A percentile compares a stretch with the other conserved stretches of the same genome.
Evolutionary conservation across 2,888 invertebrate species (phyloP).

Genomic region (Brachylomia viminalis): DNA sequence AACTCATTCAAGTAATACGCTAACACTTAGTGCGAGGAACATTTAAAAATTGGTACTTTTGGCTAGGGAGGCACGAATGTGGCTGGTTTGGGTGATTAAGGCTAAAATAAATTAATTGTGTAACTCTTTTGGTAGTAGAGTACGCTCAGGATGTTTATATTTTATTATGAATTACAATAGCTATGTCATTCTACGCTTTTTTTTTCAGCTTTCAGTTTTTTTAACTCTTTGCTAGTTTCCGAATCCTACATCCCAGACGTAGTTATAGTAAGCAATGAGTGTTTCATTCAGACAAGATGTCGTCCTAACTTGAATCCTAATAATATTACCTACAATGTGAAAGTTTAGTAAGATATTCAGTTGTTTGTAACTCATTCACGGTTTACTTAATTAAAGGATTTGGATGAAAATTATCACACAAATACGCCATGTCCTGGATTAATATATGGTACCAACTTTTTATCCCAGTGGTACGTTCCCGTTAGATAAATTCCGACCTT

Average conservation of each 20-base stretch:
- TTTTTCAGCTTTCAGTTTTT: too few relatives aligned
- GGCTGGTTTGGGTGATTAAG: slow-evolving; percentile 29
- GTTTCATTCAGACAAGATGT: background rate
- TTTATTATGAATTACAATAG: background rate
- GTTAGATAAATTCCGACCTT: background rate
- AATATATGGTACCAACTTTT: background rate
- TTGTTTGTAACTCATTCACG: background rate
- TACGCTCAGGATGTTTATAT: slow-evolving; percentile 4
- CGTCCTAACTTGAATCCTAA: background rate
- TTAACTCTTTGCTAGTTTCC: background rate
- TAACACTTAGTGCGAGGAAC: slow-evolving; percentile 43
- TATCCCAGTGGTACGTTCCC: background rate
- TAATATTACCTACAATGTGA: background rate
- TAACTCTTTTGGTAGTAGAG: background rate
- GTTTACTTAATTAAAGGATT: background rate
- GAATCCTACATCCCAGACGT: background rate
- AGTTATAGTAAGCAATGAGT: background rate
- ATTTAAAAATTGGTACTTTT: slow-evolving; percentile 59
- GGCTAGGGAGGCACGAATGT: slow-evolving; percentile 52
- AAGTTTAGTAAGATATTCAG: background rate
- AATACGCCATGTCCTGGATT: background rate
- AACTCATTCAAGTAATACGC: slow-evolving; percentile 15
- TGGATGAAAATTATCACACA: background rate
- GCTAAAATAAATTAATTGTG: background rate
- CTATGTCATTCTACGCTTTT: background rate